These are phyloP conservation scores for Caenorhabditis remanei DNA, from an alignment of 1,140 invertebrate species.

Conservation along the genomic window DNA sequence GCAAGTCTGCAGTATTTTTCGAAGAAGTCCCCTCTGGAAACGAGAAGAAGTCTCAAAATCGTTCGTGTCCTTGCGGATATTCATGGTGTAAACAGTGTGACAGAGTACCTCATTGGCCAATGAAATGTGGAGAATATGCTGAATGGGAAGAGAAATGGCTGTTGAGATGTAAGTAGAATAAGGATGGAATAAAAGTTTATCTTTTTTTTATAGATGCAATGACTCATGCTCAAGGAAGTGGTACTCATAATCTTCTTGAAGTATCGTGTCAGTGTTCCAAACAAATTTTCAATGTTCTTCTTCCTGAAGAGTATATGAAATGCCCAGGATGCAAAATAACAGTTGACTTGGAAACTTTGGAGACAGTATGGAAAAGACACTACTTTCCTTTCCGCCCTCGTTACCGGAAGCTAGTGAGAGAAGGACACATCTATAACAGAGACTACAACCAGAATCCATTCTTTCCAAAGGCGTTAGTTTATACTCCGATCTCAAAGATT, in stretches of 20 bases:
- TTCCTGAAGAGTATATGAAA: background rate
- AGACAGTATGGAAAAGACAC: background rate
- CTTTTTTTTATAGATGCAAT: conserved; percentile 1
- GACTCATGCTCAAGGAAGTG: conserved; percentile 2
- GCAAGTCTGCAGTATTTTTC: conserved; percentile 21
- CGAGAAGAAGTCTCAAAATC: background rate
- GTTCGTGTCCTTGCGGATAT: conserved; percentile 33
- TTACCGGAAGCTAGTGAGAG: background rate
- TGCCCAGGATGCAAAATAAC: background rate
- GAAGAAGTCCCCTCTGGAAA: background rate
- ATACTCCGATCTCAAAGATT: background rate
- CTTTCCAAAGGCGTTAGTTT: background rate
- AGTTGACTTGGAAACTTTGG: background rate
- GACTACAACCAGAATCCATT: background rate
- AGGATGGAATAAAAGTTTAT: background rate
- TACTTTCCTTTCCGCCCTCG: background rate
- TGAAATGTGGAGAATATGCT: conserved; percentile 26
- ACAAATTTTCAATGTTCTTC: background rate
- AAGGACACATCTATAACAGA: background rate
- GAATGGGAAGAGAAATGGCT: conserved; percentile 38
- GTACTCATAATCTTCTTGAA: background rate
- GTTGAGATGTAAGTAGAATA: background rate
- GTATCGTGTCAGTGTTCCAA: background rate
- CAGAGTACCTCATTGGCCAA: background rate
- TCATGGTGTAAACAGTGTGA: conserved; percentile 18